phyloP scores from a whole-genome alignment of 2,888 invertebrate genomes.

The Perizoma affinitatum region DNA sequence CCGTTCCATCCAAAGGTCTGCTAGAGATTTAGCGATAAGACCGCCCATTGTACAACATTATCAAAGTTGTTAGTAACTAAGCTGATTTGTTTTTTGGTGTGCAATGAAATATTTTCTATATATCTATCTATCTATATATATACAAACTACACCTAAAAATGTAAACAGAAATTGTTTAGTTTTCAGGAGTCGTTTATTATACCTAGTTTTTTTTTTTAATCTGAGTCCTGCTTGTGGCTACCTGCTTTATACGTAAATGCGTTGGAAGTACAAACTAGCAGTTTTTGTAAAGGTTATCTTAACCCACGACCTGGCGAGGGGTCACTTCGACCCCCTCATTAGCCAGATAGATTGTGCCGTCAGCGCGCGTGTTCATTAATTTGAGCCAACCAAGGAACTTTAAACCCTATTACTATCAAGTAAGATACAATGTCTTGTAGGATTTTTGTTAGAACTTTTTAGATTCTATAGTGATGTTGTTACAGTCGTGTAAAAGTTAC shows the following conservation, averaged over 20 bases:
- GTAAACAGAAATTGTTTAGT: too few relatives aligned
- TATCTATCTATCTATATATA: too few relatives aligned
- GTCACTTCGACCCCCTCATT: conserved; percentile 48
- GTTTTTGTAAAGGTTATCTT: conserved; percentile 39
- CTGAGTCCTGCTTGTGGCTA: background rate
- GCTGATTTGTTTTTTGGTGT: too few relatives aligned
- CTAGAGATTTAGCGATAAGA: too few relatives aligned
- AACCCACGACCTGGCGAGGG: conserved; percentile 40
- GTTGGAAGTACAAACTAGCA: background rate
- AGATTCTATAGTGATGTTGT: conserved; percentile 22
- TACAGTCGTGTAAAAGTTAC: conserved; percentile 16
- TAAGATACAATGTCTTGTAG: conserved; percentile 31
- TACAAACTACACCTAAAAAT: too few relatives aligned
- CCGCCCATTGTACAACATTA: too few relatives aligned
- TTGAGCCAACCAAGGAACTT: conserved; percentile 56
- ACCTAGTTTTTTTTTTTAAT: too few relatives aligned
- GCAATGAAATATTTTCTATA: too few relatives aligned
- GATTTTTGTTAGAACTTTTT: conserved; percentile 22
- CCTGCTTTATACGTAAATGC: background rate
- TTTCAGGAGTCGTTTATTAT: too few relatives aligned
- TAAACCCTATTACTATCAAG: conserved; percentile 45
- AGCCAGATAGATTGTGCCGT: conserved; percentile 57
- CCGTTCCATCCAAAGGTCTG: too few relatives aligned
- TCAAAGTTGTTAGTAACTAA: too few relatives aligned
- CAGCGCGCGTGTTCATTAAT: conserved; percentile 61